Evolutionary conservation across 1,140 invertebrate genomes (phyloP), one percentile per base, ranked within the genome.

Genomic region (Drosophila athabasca): DNA sequence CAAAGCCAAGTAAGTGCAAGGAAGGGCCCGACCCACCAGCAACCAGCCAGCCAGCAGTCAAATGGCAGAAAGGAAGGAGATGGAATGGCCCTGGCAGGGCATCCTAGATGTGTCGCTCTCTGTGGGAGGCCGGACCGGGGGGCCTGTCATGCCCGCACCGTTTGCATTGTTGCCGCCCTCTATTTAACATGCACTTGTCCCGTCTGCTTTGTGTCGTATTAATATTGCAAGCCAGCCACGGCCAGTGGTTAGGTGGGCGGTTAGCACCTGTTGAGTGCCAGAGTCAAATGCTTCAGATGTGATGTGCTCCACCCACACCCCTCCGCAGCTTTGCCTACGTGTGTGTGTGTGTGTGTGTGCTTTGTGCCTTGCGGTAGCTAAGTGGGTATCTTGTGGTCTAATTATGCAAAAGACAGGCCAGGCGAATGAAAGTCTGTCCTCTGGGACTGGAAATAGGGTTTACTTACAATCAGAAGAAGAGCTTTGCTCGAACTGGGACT

Each of bases 151-250:
- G 53, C 57, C 57, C 31, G 65, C 53, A 72, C 64, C 72, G 65
- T 69, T 80, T 80, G 81, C 77, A 69, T 48, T 76, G 77, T 52
- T 61, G 50, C 50, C 43, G 72, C 72, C 61, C 61, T 74, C 61
- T 84, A 70, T 84, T 87, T 87, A 74, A 81, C 82, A 81, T 81
- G 73, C 81, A 81, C 82, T 84, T 61, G 78, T 62, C 54, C 13
- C 13, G 46, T 49, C 50, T 26, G 61, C 73, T 61, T 51, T 78
- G 65, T 64, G 61, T 60, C 24, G 64, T 61, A 77, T 84, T 87
- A 74, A 81, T 81, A 76, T 81, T 85, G 53, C 68, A 85, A 24
- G 19, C 13, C 29, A 11, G 60, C 39, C 52, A 55, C 39, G 35
- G 35, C 52, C 51, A 7, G 3, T 1, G 17, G 17, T 19, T 1